phyloP scores from a whole-genome alignment of 2,888 invertebrate species.

The Epinotia ramella region DNA sequence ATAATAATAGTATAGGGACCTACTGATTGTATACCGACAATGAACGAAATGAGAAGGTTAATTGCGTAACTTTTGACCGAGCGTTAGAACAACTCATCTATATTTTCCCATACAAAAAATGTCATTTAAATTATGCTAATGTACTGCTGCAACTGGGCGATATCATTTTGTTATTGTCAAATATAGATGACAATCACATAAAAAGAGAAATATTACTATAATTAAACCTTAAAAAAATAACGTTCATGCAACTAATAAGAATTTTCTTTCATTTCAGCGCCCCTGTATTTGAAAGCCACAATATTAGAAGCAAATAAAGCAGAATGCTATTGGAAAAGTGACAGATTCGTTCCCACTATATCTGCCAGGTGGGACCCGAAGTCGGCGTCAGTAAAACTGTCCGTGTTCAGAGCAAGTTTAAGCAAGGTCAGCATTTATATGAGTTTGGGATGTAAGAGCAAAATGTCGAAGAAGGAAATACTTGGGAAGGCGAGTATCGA shows the following conservation, averaged over 20 bases:
- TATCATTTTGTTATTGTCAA: too few relatives aligned
- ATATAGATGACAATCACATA: too few relatives aligned
- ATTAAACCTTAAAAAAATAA: too few relatives aligned
- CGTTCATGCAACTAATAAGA: constrained; percentile 3
- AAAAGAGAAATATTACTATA: too few relatives aligned
- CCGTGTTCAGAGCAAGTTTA: constrained; percentile 87
- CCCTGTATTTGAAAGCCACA: constrained; percentile 91
- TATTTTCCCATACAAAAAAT: too few relatives aligned
- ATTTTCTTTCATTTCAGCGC: constrained; percentile 77
- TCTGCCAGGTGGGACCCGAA: constrained; percentile 91
- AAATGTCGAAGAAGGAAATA: constrained; percentile 88
- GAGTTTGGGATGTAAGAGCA: constrained; percentile 87
- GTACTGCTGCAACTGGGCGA: too few relatives aligned
- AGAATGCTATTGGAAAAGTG: constrained; percentile 89
- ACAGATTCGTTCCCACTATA: constrained; percentile 89
- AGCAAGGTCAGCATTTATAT: constrained; percentile 87
- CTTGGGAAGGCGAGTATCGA: constrained; percentile 88
- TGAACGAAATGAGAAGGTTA: too few relatives aligned
- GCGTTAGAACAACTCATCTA: too few relatives aligned
- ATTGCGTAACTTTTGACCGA: too few relatives aligned
- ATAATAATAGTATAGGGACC: too few relatives aligned
- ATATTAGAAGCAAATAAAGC: constrained; percentile 88
- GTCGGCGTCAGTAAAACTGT: constrained; percentile 86
- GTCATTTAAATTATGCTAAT: too few relatives aligned
- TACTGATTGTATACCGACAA: too few relatives aligned